Conservation (phyloP, 2,888 invertebrate species). For the Brassicogethes aeneus region DNA sequence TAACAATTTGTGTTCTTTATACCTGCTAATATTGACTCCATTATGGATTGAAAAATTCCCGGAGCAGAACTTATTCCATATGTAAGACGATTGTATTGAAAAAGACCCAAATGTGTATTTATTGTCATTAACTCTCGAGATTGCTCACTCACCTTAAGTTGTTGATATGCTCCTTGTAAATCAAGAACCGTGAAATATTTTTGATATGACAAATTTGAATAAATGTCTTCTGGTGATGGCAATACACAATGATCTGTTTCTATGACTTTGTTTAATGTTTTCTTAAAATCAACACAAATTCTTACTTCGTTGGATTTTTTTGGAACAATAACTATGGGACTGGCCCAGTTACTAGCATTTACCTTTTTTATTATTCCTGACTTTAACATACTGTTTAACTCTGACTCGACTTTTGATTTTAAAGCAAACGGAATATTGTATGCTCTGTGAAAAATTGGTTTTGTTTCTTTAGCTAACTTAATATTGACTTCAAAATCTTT, state of each 20-base stretch:
- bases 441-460: slow-evolving; percentile 18
- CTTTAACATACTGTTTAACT: slow-evolving; percentile 15
- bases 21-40: slow-evolving; percentile 11
- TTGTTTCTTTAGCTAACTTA: slow-evolving; percentile 2
- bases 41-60: slow-evolving; percentile 16
- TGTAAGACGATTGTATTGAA: slow-evolving; percentile 18
- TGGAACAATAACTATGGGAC: slow-evolving; percentile 27
- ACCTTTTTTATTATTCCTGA: slow-evolving; percentile 17
- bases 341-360: slow-evolving; percentile 21
- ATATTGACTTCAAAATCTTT: slow-evolving; percentile 8
- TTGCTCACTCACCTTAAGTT: slow-evolving; percentile 18
- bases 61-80: slow-evolving; percentile 22
- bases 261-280: slow-evolving; percentile 20
- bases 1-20: slow-evolving; percentile 9
- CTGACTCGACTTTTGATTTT: slow-evolving; percentile 16
- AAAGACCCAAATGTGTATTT: slow-evolving; percentile 22
- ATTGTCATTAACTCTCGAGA: slow-evolving; percentile 20
- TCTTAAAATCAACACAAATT: slow-evolving; percentile 30
- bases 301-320: slow-evolving; percentile 21
- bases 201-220: slow-evolving; percentile 20
- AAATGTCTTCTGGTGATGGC: slow-evolving; percentile 26
- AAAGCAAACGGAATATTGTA: slow-evolving; percentile 19
- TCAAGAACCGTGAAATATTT: slow-evolving; percentile 21
- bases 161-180: slow-evolving; percentile 23
- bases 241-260: slow-evolving; percentile 25